These are phyloP conservation scores for Doris montereyensis DNA, from an alignment of 2,888 invertebrate genomes.

Conservation along the genomic window DNA sequence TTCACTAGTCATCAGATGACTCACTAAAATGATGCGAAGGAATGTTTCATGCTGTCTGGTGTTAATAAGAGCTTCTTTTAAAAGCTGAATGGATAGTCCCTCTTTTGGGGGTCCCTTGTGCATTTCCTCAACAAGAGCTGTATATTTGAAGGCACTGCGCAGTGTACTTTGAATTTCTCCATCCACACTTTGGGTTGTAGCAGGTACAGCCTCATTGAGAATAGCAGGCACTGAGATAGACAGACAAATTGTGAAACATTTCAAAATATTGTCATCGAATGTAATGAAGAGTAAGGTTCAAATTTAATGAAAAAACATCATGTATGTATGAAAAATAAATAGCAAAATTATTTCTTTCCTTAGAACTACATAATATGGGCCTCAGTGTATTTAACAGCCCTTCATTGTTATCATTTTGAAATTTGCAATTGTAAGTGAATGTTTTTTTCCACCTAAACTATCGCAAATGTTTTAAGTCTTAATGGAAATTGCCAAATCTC, in stretches of 20 bases:
- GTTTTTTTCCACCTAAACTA: no score
- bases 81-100: conserved; percentile 62
- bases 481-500: no score
- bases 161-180: conserved; percentile 68
- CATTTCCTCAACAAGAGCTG: conserved; percentile 63
- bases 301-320: not conserved
- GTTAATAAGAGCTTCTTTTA: conserved; percentile 72
- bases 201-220: conserved; percentile 73
- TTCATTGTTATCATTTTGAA: no score
- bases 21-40: conserved; percentile 64
- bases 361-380: no score
- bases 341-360: no score
- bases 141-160: conserved; percentile 66
- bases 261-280: no score
- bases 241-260: not conserved
- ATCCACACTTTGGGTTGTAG: conserved; percentile 72
- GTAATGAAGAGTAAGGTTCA: no score
- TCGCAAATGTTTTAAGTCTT: no score
- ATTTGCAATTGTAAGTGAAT: no score
- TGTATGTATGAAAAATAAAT: not conserved
- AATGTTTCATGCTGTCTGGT: conserved; percentile 72
- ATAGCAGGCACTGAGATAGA: conserved; percentile 70
- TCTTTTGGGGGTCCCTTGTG: conserved; percentile 52
- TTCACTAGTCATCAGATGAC: not conserved
- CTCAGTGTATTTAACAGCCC: no score